A percentile compares a stretch with the other conserved stretches of the same genome.
These are phyloP conservation scores for Drosophila busckii DNA, from an alignment of 1,140 invertebrate genomes.

Conservation along the genomic window DNA sequence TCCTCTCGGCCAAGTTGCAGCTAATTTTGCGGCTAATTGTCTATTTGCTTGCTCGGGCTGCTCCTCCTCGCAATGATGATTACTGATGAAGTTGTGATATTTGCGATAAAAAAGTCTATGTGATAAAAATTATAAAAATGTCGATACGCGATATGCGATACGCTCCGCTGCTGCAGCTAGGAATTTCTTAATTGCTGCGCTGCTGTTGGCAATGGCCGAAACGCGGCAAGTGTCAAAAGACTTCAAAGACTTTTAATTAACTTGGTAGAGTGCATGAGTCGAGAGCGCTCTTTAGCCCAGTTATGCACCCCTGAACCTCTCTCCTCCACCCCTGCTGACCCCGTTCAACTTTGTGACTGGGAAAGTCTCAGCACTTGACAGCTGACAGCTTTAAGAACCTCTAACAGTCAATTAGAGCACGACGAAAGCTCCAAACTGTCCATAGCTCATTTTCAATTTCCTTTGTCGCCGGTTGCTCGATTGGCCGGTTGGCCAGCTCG, in stretches of 20 bases:
- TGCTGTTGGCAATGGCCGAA: neutral
- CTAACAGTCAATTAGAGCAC: conserved; percentile 5
- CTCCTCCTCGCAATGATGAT: conserved; percentile 39
- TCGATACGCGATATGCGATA: no score
- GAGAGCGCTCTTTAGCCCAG: neutral
- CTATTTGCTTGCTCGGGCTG: conserved; percentile 33
- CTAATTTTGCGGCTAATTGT: conserved; percentile 76
- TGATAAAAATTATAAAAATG: conserved; percentile 70
- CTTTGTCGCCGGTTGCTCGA: conserved; percentile 1
- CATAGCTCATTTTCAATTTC: conserved; percentile 29
- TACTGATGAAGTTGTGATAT: conserved; percentile 76
- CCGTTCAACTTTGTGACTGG: neutral
- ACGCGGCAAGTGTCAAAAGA: conserved; percentile 46
- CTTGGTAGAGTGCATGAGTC: conserved; percentile 6
- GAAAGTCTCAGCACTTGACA: neutral
- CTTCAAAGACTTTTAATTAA: conserved; percentile 42
- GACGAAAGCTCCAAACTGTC: neutral
- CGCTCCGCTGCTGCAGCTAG: conserved; percentile 41
- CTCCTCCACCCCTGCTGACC: conserved; percentile 1
- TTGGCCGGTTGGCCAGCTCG: conserved; percentile 3
- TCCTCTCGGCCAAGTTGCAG: conserved; percentile 63
- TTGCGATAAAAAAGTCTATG: conserved; percentile 73
- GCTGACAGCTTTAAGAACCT: neutral
- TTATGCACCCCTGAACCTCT: neutral
- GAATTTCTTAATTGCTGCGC: conserved; percentile 63